Evolutionary conservation across 2,797 vertebrate genomes (phyloP), one percentile per base, ranked within the genome.

Genomic region (Botia almorhae): DNA sequence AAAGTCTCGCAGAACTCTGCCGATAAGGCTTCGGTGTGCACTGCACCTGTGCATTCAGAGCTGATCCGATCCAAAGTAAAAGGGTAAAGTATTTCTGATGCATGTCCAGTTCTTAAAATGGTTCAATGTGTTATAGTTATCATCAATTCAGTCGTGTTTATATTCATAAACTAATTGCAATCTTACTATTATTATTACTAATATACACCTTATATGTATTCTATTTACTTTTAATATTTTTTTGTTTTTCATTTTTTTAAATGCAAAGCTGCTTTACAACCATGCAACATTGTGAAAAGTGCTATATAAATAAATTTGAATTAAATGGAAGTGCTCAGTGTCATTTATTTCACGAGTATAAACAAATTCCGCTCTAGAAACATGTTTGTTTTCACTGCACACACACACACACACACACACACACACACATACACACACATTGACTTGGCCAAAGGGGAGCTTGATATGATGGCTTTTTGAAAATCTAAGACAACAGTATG

Each of bases 381-480:
- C 53, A 69, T 36, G 50, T 55, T 7, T 69, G 14, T 70, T 43
- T 43, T 43, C 39, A 43, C 39, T 7, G 39, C 39, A 43, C 39
- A 6, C 29, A 55, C 48, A 75, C 23, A 26, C 23, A 39, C 4
- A 7, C 36, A 39, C 4, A 39, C 4, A 7, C 36, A 39, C 0
- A 39, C 36, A 39, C 36, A 39, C 36, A 39, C 36, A 39, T 3
- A 39, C 36, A 69, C 13, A 16, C 51, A 56, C 21, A 7, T 12
- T 69, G 13, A 16, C 19, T 55, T 76, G 8, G 48, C 26, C 43
- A 19, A 12, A 23, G 21, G 33, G 51, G 51, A 16, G 64, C 76
- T 79, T 74, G 64, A 26, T 51, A 26, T 73, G 13, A 74, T 80
- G 67, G 50, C 61, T 82, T 74, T 77, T 51, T 56, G n/a, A 74